Base-by-base conservation (phyloP, 2,888 invertebrate species). In the Hermaeophaga mercurialis region DNA sequence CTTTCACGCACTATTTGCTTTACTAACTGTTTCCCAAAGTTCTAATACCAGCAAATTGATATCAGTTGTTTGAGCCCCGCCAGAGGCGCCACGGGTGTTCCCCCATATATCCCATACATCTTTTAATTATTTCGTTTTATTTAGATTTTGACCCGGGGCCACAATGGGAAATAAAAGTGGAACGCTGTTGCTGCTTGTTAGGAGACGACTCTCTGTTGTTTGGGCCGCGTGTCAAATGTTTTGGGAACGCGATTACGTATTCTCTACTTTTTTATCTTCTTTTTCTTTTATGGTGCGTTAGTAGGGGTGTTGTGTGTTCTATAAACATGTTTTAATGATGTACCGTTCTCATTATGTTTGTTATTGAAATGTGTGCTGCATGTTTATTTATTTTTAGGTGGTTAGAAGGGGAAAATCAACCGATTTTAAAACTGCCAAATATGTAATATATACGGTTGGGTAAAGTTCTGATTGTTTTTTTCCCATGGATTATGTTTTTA, bases 121-220 rank as follows among this genome's bases (percentile, higher is more conserved):
- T 66, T 63, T 65, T 66, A 68, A 68, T 68, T 67, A 69, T 66
- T 68, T 65, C 63, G 66, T 68, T 67, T 69, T 68, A 69, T 69
- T 68, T 67, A 68, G 69, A 63, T 67, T 68, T 66, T 52, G 64
- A 43, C 62, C 49, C 59, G 57, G 43, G 49, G 59, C 59, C 63
- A 66, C 67, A 63, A 64, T 61, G 57, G 65, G 58, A 63, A 67
- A 64, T 66, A 66, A 66, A 66, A 64, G 62, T 58, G 60, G 63
- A 61, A 53, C 52, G 57, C 46, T 63, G 59, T 47, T 58, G 59
- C 50, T 59, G 56, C 62, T 65, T 63, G 65, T 65, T 66, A 63
- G 60, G 55, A 60, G 56, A 55, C 63, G 62, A 61, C 58, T 59
- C 63, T 59, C 59, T 58, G 61, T 67, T 69, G 67, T 67, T 65